Percentiles rank a stretch among this genome's conserved stretches.
Conservation (phyloP, 37 sponge, comb jelly and placozoan species). For the Crambe crambe region DNA sequence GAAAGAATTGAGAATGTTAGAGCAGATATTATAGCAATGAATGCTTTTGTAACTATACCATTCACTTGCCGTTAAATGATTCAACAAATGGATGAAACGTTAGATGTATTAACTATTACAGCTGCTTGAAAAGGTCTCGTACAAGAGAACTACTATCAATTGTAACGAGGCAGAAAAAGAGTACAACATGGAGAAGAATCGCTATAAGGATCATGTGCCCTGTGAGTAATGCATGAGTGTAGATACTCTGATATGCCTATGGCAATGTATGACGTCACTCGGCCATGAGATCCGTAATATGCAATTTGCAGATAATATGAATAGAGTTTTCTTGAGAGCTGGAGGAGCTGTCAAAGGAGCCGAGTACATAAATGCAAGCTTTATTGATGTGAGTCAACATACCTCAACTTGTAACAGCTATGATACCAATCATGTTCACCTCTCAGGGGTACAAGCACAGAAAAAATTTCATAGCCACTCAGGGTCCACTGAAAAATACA, state of each 20-base stretch:
- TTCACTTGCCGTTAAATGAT: background rate
- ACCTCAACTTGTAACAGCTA: background rate
- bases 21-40: no score
- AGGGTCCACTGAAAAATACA: conserved; percentile 43
- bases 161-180: conserved; percentile 34
- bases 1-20: no score
- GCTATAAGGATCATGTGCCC: conserved; percentile 33
- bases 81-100: background rate
- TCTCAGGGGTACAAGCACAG: conserved; percentile 66
- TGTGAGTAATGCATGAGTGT: conserved; percentile 48
- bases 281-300: no score
- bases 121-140: conserved; percentile 45
- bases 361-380: conserved; percentile 80
- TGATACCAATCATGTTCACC: background rate
- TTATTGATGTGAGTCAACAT: conserved; percentile 49
- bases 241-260: no score
- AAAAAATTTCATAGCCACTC: conserved; percentile 57
- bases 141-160: conserved; percentile 15
- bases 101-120: background rate
- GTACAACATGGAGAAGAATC: conserved; percentile 58
- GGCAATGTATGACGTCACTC: background rate
- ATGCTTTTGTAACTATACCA: no score
- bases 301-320: conserved; percentile 39
- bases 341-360: conserved; percentile 37
- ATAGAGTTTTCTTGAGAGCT: conserved; percentile 11